Conservation (phyloP, 2,797 vertebrate genomes). For the Ctenopoma multispine region DNA sequence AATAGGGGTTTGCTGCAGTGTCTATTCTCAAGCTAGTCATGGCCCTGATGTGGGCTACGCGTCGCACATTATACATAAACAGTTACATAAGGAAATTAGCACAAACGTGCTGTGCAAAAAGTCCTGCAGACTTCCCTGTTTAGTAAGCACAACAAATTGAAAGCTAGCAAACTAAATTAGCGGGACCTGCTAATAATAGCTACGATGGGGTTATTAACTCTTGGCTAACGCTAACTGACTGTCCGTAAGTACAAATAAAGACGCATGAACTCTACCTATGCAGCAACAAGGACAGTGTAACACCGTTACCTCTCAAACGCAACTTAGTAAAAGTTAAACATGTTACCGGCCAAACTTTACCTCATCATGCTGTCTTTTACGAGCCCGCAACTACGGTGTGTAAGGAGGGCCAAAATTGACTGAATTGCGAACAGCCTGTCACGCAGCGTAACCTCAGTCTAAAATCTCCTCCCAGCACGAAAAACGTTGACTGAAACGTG, state of each 20-base stretch:
- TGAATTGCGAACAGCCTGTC: background rate
- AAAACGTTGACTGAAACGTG: background rate
- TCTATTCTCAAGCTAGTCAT: background rate
- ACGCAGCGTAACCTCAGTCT: too few species aligned
- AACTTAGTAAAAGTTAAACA: background rate
- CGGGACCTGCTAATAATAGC: constrained; percentile 17
- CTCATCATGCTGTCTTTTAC: constrained; percentile 23
- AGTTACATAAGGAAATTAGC: background rate
- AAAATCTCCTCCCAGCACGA: too few species aligned
- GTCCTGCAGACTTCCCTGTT: too few species aligned
- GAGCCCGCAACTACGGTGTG: constrained; percentile 47
- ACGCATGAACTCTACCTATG: too few species aligned
- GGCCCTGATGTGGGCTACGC: background rate
- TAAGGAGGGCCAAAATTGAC: constrained; percentile 35
- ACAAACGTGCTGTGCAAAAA: background rate
- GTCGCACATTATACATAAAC: background rate
- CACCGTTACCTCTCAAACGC: rapidly evolving
- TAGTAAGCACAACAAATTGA: too few species aligned
- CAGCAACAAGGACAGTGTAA: rapidly evolving
- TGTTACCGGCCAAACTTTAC: constrained; percentile 52
- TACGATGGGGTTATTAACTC: background rate
- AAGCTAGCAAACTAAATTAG: constrained; percentile 5
- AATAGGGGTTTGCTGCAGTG: background rate
- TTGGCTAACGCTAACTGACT: background rate
- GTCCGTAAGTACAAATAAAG: background rate